These are phyloP conservation scores for Platerodrilus igneus DNA, from an alignment of 2,888 invertebrate species.

Conservation along the genomic window DNA sequence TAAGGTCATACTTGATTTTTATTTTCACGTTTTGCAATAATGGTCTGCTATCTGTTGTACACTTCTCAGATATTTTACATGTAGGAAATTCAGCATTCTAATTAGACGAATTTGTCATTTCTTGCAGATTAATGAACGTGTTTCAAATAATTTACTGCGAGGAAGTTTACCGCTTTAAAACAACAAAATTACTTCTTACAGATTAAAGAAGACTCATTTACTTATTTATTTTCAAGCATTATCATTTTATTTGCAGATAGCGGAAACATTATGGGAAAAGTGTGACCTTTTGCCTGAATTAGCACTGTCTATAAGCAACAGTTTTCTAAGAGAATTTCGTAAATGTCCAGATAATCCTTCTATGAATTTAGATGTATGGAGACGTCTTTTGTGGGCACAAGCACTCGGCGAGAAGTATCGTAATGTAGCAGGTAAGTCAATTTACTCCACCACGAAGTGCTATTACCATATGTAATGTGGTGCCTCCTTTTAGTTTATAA, in stretches of 20 bases:
- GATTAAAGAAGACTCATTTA: too few species aligned
- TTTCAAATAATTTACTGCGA: too few species aligned
- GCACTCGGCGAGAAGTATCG: constrained; percentile 70
- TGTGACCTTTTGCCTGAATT: constrained; percentile 62
- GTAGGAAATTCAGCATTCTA: too few species aligned
- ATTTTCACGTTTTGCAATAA: too few species aligned
- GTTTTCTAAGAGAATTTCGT: constrained; percentile 71
- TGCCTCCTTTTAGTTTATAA: constrained; percentile 43
- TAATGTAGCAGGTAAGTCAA: constrained; percentile 59
- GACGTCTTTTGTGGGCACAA: constrained; percentile 71
- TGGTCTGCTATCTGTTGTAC: too few species aligned
- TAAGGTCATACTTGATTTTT: too few species aligned
- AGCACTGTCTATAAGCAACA: constrained; percentile 61
- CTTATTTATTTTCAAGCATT: too few species aligned
- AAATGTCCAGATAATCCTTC: constrained; percentile 75
- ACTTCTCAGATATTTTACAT: too few species aligned
- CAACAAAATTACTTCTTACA: too few species aligned
- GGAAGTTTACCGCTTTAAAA: too few species aligned
- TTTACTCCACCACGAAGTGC: constrained; percentile 41
- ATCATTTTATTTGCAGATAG: constrained; percentile 43
- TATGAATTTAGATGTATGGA: constrained; percentile 71
- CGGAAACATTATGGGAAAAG: constrained; percentile 55
- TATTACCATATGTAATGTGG: constrained; percentile 42
- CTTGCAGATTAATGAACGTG: too few species aligned
- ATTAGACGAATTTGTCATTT: too few species aligned